These are phyloP conservation scores for Aselliscus stoliczkanus DNA, from an alignment of 2,797 vertebrate species.

Conservation along the genomic window DNA sequence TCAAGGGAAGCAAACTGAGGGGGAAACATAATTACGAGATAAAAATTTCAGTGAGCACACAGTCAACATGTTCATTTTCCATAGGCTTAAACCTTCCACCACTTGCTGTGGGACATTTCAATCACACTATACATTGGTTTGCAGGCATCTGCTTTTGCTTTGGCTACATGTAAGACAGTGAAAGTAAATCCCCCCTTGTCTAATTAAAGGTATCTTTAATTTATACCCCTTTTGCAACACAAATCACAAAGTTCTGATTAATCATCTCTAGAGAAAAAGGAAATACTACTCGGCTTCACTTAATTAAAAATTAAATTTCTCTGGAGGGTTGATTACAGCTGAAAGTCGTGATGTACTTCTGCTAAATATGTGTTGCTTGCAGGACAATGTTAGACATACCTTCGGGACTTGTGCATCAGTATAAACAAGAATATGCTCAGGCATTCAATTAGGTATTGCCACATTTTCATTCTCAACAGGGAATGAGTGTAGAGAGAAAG, in stretches of 20 bases:
- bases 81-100: background rate
- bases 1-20: background rate
- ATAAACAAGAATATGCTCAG: constrained; percentile 66
- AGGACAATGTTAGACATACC: constrained; percentile 63
- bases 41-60: background rate
- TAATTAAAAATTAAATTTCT: constrained; percentile 85
- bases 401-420: constrained; percentile 49
- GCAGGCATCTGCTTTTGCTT: constrained; percentile 24
- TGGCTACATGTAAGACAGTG: constrained; percentile 50
- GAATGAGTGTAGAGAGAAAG: background rate
- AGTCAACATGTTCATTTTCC: background rate
- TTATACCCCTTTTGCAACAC: constrained; percentile 66
- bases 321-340: constrained; percentile 74
- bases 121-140: background rate
- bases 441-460: constrained; percentile 57
- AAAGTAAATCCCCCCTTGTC: constrained; percentile 73
- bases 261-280: constrained; percentile 77
- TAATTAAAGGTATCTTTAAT: constrained; percentile 79
- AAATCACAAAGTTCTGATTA: constrained; percentile 77
- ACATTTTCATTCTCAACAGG: constrained; percentile 1
- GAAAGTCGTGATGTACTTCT: constrained; percentile 46
- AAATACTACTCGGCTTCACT: constrained; percentile 77
- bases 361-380: constrained; percentile 73
- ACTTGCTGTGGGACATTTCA: constrained; percentile 31
- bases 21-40: background rate